Evolutionary conservation across 2,113 vertebrate species (phyloP).

Genomic region (Ornithorhynchus anatinus): DNA sequence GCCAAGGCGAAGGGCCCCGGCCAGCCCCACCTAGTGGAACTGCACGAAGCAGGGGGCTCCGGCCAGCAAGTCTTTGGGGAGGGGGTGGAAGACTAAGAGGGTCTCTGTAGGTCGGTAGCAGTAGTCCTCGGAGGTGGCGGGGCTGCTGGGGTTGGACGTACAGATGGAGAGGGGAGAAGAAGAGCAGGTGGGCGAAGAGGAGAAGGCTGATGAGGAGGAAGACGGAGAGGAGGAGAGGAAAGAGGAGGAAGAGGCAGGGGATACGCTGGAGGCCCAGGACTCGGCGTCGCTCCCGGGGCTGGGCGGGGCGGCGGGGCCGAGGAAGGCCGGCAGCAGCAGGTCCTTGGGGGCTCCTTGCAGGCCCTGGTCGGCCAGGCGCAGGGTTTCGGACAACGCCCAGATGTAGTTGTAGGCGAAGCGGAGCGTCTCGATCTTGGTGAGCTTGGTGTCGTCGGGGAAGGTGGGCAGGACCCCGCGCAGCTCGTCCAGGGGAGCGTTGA

Average conservation of each 20-base stretch:
- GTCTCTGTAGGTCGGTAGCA: conserved; percentile 72
- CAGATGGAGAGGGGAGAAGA: conserved; percentile 77
- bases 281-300: conserved; percentile 82
- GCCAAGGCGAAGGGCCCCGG: conserved; percentile 22
- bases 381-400: conserved; percentile 93
- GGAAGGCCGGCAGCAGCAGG: conserved; percentile 57
- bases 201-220: conserved; percentile 80
- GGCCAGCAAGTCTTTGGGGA: conserved; percentile 71
- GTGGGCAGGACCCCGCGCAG: conserved; percentile 90
- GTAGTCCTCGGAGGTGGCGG: conserved; percentile 78
- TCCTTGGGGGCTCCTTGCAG: conserved; percentile 59
- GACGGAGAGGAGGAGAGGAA: conserved; percentile 69
- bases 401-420: conserved; percentile 98
- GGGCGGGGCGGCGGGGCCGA: conserved; percentile 63
- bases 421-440: conserved; percentile 96
- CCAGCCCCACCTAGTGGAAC: conserved; percentile 43
- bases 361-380: conserved; percentile 88
- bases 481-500: conserved; percentile 90
- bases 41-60: conserved; percentile 66
- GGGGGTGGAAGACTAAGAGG: conserved; percentile 72
- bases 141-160: conserved; percentile 82
- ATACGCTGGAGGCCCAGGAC: conserved; percentile 81
- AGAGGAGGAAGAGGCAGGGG: conserved; percentile 79
- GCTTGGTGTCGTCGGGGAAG: conserved; percentile 93
- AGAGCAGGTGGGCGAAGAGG: conserved; percentile 71